Percentiles rank a stretch among this genome's conserved stretches.
Conservation (phyloP, 2,888 invertebrate species). For the Ariolimax columbianus region DNA sequence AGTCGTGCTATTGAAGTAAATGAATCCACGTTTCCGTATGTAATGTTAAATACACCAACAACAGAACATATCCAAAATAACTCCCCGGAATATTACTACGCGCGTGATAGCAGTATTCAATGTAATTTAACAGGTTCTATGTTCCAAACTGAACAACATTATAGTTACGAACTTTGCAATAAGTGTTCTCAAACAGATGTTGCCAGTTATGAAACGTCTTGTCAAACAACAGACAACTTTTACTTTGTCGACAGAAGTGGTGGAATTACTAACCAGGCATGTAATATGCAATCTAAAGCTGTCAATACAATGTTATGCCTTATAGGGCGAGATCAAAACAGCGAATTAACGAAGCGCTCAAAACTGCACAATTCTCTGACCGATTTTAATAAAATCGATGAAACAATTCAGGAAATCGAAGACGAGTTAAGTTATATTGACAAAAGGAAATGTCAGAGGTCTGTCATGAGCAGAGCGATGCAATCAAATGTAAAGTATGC, state of each 20-base stretch:
- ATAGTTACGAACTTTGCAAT: neutral
- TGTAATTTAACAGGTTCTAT: slow-evolving; percentile 1
- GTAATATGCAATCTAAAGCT: slow-evolving; percentile 4
- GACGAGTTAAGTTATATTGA: slow-evolving; percentile 34
- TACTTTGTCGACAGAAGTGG: neutral
- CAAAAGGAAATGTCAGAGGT: neutral
- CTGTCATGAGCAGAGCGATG: neutral
- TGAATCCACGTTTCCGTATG: neutral
- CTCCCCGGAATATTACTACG: slow-evolving; percentile 33
- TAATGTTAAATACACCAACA: neutral
- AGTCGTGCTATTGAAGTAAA: slow-evolving; percentile 38
- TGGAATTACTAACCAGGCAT: neutral
- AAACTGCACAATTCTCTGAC: neutral
- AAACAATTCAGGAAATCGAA: slow-evolving; percentile 42
- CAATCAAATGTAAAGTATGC: neutral
- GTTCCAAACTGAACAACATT: neutral
- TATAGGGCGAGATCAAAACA: slow-evolving; percentile 35
- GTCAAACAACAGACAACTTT: slow-evolving; percentile 35
- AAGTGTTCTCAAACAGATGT: slow-evolving; percentile 32
- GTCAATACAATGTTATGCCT: slow-evolving; percentile 41
- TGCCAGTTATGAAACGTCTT: slow-evolving; percentile 24
- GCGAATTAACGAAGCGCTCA: neutral
- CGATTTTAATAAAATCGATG: slow-evolving; percentile 29
- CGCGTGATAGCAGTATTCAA: slow-evolving; percentile 27
- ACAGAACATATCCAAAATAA: neutral